Percentiles rank a stretch among this genome's conserved stretches.
These are phyloP conservation scores for Drosophila percnosoma DNA, from an alignment of 2,888 invertebrate genomes.

Conservation along the genomic window DNA sequence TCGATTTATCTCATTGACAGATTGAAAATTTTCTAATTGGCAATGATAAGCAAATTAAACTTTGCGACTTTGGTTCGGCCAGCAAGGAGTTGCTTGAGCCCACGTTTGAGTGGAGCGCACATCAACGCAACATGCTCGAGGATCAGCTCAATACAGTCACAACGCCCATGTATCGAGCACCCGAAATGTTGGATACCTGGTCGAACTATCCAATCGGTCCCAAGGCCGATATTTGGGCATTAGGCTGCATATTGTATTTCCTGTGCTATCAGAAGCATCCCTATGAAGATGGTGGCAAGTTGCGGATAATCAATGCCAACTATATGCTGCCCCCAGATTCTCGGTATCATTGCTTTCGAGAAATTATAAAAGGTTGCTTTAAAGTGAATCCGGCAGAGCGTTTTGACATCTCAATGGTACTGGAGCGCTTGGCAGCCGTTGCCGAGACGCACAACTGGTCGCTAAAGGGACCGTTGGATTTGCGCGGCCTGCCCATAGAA, in stretches of 20 bases:
- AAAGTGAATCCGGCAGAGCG: constrained; percentile 93
- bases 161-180: constrained; percentile 98
- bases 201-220: constrained; percentile 96
- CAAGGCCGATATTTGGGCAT: constrained; percentile 97
- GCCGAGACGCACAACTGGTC: constrained; percentile 94
- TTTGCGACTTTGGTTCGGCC: constrained; percentile 99
- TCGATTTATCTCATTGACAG: constrained; percentile 74
- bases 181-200: constrained; percentile 99
- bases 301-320: constrained; percentile 98
- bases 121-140: constrained; percentile 95
- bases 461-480: constrained; percentile 90
- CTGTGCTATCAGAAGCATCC: constrained; percentile 98
- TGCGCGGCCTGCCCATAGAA: constrained; percentile 81
- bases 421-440: constrained; percentile 95
- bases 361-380: constrained; percentile 94
- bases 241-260: constrained; percentile 97
- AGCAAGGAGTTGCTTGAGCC: constrained; percentile 93
- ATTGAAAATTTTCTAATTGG: constrained; percentile 97
- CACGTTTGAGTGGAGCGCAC: constrained; percentile 96
- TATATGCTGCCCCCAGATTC: constrained; percentile 94
- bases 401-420: constrained; percentile 90
- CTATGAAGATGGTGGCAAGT: constrained; percentile 97
- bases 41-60: constrained; percentile 93
- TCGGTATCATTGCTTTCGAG: constrained; percentile 93
- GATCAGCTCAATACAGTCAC: constrained; percentile 90